phyloP scores from a whole-genome alignment of 2,113 vertebrate species.

The Bubo scandiacus region DNA sequence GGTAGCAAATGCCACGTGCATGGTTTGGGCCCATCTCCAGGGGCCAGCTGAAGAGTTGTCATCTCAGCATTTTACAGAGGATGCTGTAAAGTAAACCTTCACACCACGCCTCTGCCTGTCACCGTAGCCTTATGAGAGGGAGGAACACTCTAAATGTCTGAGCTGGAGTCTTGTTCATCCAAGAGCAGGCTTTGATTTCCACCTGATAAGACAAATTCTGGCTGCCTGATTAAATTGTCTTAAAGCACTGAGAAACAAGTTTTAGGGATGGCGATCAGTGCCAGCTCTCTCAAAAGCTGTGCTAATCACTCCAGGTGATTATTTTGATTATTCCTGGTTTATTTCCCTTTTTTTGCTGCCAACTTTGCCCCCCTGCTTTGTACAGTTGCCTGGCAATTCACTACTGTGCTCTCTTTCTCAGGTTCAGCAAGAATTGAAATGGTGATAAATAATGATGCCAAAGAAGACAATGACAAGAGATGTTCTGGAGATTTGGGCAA shows the following conservation, averaged over 20 bases:
- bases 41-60: background rate
- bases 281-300: background rate
- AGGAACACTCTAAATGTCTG: rapidly evolving
- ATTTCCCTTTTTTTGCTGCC: background rate
- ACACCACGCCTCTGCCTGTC: background rate
- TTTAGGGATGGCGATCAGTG: rapidly evolving
- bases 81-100: background rate
- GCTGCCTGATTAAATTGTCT: background rate
- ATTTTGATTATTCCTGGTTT: background rate
- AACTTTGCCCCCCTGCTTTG: background rate
- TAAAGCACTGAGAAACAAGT: background rate
- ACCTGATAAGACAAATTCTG: background rate
- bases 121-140: background rate
- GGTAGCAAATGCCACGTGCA: background rate
- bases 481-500: background rate
- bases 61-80: background rate
- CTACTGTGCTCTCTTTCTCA: background rate
- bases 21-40: background rate
- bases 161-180: background rate
- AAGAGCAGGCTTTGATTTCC: background rate
- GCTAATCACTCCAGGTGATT: background rate
- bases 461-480: background rate
- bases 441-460: background rate
- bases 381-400: background rate
- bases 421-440: background rate